Percentiles rank a stretch among this genome's conserved stretches.
Conservation (phyloP, 2,797 vertebrate genomes). For the Harpagifer antarcticus region DNA sequence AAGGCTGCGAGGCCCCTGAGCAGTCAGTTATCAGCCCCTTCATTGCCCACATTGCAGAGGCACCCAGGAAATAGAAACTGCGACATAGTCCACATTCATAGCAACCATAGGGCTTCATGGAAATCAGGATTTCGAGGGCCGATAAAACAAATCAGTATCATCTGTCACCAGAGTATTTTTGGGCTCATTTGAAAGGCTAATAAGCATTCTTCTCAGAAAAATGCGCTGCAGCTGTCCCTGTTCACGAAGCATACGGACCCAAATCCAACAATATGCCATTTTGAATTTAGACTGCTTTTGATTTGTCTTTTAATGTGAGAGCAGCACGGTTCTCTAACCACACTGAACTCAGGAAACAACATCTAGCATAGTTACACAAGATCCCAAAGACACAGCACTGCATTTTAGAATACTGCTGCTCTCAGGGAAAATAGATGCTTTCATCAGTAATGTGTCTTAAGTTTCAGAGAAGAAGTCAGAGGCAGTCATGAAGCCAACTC, state of each 20-base stretch:
- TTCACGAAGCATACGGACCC: slow-evolving; percentile 16
- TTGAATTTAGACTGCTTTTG: slow-evolving; percentile 52
- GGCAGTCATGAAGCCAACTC: slow-evolving; percentile 9
- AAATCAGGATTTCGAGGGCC: slow-evolving; percentile 59
- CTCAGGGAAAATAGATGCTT: slow-evolving; percentile 20
- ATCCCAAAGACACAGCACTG: slow-evolving; percentile 34
- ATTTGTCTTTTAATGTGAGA: slow-evolving; percentile 51
- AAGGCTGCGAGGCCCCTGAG: slow-evolving; percentile 36
- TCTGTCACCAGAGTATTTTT: slow-evolving; percentile 67
- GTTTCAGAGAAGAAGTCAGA: slow-evolving; percentile 28
- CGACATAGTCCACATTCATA: slow-evolving; percentile 38
- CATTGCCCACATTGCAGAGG: slow-evolving; percentile 48
- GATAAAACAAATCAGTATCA: slow-evolving; percentile 74
- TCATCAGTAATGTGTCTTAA: slow-evolving; percentile 38
- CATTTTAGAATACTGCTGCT: slow-evolving; percentile 27
- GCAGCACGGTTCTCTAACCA: slow-evolving; percentile 37
- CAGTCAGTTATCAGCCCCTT: slow-evolving; percentile 41
- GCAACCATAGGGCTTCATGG: slow-evolving; percentile 31
- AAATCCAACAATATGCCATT: slow-evolving; percentile 53
- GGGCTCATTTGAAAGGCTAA: slow-evolving; percentile 38
- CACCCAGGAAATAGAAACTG: slow-evolving; percentile 63
- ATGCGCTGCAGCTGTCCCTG: slow-evolving; percentile 55
- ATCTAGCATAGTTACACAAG: slow-evolving; percentile 52
- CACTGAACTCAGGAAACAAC: slow-evolving; percentile 30
- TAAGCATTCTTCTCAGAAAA: slow-evolving; percentile 41